Percentiles rank a stretch among this genome's conserved stretches.
Evolutionary conservation across 1,140 invertebrate genomes (phyloP).

Genomic region (Anoplophora glabripennis): DNA sequence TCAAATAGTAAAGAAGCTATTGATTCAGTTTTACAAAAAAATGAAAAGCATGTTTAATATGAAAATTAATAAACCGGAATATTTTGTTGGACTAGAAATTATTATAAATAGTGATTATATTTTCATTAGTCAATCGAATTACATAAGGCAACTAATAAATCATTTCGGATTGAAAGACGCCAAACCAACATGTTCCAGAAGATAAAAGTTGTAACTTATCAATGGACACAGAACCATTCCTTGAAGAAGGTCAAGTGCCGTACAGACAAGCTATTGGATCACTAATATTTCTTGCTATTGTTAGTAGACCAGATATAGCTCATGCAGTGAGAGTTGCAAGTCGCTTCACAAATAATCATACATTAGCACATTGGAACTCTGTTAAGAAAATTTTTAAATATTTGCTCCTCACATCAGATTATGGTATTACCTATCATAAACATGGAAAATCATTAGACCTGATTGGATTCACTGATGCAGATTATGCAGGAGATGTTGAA

Average conservation of each 20-base stretch:
- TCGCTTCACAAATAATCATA: slow-evolving; percentile 3
- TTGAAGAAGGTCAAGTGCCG: too few species aligned
- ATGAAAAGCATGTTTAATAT: not conserved
- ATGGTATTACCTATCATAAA: slow-evolving; percentile 1
- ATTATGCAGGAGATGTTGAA: slow-evolving; percentile 38
- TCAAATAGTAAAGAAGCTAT: not conserved
- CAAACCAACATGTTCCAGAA: too few species aligned
- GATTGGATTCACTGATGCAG: slow-evolving; percentile 14
- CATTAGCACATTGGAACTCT: slow-evolving; percentile 6
- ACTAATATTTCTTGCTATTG: not conserved
- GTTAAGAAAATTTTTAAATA: slow-evolving; percentile 6
- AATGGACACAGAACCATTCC: not conserved
- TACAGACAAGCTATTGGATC: too few species aligned
- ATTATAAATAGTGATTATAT: not conserved
- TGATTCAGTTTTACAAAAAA: not conserved
- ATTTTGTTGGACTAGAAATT: not conserved
- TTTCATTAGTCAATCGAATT: not conserved
- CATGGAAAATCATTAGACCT: not conserved
- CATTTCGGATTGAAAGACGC: not conserved
- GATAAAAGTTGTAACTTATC: too few species aligned
- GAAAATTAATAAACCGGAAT: not conserved
- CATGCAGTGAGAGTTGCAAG: slow-evolving; percentile 1
- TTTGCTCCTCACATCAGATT: not conserved
- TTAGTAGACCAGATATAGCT: slow-evolving; percentile 9
- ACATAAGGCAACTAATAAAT: not conserved